Conservation (phyloP, 2,888 invertebrate species). For the Toxonevra muliebris region DNA sequence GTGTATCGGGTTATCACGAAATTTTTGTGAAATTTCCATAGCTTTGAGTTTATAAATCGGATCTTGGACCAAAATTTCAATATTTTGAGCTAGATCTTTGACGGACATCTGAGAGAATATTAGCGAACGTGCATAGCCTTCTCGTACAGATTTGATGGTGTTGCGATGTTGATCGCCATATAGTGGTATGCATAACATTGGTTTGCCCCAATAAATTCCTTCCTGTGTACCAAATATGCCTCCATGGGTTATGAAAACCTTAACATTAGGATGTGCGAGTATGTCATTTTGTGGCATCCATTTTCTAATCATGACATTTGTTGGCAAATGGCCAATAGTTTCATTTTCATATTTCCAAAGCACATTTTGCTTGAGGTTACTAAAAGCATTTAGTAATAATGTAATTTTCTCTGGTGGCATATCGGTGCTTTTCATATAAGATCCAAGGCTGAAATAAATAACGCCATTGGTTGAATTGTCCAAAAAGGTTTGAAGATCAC, state of each 20-base stretch:
- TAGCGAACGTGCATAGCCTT: slow-evolving; percentile 62
- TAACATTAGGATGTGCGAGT: slow-evolving; percentile 64
- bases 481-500: slow-evolving; percentile 58
- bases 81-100: slow-evolving; percentile 55
- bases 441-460: slow-evolving; percentile 67
- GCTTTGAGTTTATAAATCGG: slow-evolving; percentile 63
- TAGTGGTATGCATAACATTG: slow-evolving; percentile 65
- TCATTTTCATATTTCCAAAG: slow-evolving; percentile 68
- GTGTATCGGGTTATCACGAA: slow-evolving; percentile 68
- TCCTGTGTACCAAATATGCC: slow-evolving; percentile 66
- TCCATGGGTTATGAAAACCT: slow-evolving; percentile 66
- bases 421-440: slow-evolving; percentile 64
- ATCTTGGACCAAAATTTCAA: slow-evolving; percentile 61
- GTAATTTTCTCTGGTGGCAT: slow-evolving; percentile 63
- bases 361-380: slow-evolving; percentile 65
- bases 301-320: slow-evolving; percentile 65
- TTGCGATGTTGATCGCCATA: slow-evolving; percentile 66
- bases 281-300: slow-evolving; percentile 70
- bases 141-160: slow-evolving; percentile 58
- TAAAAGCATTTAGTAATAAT: slow-evolving; percentile 64
- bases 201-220: slow-evolving; percentile 64
- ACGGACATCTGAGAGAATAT: slow-evolving; percentile 59
- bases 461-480: slow-evolving; percentile 64
- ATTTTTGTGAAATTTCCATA: slow-evolving; percentile 65
- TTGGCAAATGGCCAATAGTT: slow-evolving; percentile 59